Evolutionary conservation across 2,113 vertebrate genomes (phyloP).

Genomic region (Hoplias malabaricus): DNA sequence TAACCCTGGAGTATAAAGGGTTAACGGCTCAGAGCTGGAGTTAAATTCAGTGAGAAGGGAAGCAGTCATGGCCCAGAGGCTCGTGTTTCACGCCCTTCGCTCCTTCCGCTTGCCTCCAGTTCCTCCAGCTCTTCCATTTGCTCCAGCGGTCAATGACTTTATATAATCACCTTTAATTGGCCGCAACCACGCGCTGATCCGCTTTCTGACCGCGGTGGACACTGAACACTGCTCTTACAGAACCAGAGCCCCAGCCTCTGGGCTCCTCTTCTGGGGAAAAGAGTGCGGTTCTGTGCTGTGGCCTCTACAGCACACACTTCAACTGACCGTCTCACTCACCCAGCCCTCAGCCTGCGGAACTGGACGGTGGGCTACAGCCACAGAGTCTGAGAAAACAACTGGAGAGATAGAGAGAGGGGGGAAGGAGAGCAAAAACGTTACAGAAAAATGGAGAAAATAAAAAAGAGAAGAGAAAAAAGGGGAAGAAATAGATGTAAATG

Average conservation of each 20-base stretch:
- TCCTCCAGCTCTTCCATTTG: constrained; percentile 5
- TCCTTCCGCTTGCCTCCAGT: constrained; percentile 16
- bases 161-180: constrained; percentile 16
- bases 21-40: not conserved
- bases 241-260: not conserved
- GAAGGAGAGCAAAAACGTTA: not conserved
- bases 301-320: constrained; percentile 13
- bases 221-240: not conserved
- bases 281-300: constrained; percentile 5
- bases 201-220: not conserved
- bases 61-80: not conserved
- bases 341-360: constrained; percentile 43
- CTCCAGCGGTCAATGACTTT: constrained; percentile 20
- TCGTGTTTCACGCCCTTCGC: constrained; percentile 20
- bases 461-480: not conserved
- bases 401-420: constrained; percentile 2
- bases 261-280: not conserved
- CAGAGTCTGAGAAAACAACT: constrained; percentile 39
- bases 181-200: constrained; percentile 1
- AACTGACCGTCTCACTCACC: constrained; percentile 27
- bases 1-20: not conserved
- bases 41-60: not conserved
- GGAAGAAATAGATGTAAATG: not conserved
- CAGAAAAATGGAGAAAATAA: not conserved
- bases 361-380: constrained; percentile 42